phyloP scores from a whole-genome alignment of 1,140 invertebrate genomes.

The Drosophila jambulina region DNA sequence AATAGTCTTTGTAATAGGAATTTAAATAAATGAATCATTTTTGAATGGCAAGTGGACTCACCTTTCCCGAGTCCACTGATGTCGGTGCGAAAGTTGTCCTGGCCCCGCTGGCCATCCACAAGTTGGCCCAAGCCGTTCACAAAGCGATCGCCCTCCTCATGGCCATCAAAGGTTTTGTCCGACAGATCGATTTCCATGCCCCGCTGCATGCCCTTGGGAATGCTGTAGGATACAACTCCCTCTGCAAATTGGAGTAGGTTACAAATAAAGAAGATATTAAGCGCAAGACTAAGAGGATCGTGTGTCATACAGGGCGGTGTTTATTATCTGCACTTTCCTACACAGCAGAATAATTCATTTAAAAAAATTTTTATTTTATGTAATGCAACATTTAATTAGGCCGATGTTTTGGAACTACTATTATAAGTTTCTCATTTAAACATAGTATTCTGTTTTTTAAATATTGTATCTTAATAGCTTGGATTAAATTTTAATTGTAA shows the following conservation, averaged over 20 bases:
- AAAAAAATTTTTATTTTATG: no score
- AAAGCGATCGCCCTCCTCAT: conserved; percentile 90
- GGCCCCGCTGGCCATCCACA: conserved; percentile 93
- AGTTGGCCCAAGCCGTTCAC: conserved; percentile 95
- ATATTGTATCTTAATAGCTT: not conserved
- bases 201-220: conserved; percentile 93
- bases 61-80: conserved; percentile 89
- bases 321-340: not conserved
- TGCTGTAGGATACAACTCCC: conserved; percentile 92
- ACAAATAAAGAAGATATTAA: conserved; percentile 18
- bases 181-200: conserved; percentile 94
- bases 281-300: conserved; percentile 10
- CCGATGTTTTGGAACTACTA: not conserved
- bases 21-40: not conserved
- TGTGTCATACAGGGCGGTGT: not conserved
- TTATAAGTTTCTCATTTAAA: not conserved
- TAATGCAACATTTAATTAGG: not conserved
- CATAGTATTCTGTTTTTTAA: no score
- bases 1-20: not conserved
- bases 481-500: not conserved
- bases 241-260: conserved; percentile 86
- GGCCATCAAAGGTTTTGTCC: conserved; percentile 97
- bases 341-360: no score
- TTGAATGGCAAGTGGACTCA: conserved; percentile 73
- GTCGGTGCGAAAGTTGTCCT: conserved; percentile 93